phyloP scores from a whole-genome alignment of 2,113 vertebrate genomes.

The Myrmecophaga tridactyla region DNA sequence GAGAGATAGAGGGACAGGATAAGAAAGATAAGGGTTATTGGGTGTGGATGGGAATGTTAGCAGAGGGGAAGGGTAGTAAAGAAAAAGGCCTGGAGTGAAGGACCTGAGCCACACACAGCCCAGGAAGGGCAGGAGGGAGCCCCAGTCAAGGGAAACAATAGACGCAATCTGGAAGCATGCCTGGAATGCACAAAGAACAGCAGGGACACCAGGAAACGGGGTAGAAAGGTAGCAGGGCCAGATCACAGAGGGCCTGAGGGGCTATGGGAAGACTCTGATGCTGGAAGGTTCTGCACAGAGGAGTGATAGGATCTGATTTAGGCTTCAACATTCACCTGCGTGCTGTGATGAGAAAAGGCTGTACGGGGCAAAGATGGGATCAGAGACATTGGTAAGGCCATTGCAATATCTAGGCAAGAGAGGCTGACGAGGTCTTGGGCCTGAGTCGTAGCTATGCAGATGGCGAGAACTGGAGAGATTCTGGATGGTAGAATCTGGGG shows the following conservation, averaged over 20 bases:
- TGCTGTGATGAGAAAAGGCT: background rate
- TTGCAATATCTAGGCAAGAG: no score
- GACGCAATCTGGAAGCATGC: background rate
- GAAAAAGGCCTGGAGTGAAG: background rate
- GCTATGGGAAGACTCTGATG: background rate
- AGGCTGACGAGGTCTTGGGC: no score
- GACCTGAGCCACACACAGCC: background rate
- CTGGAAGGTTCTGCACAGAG: background rate
- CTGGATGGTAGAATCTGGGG: background rate
- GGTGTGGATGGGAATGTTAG: background rate
- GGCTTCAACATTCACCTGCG: background rate
- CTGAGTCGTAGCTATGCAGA: background rate
- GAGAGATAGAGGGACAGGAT: background rate
- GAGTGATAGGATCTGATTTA: background rate
- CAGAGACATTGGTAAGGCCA: background rate
- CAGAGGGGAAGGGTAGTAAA: background rate
- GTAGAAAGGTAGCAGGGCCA: background rate
- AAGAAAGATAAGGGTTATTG: background rate
- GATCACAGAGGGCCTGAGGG: no score
- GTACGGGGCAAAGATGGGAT: background rate
- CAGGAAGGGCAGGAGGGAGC: background rate
- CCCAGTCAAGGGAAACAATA: background rate
- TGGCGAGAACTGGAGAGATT: background rate
- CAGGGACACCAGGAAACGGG: background rate
- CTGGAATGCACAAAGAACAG: background rate